Evolutionary conservation across 2,113 vertebrate genomes (phyloP).

Genomic region (Leiothrix lutea): DNA sequence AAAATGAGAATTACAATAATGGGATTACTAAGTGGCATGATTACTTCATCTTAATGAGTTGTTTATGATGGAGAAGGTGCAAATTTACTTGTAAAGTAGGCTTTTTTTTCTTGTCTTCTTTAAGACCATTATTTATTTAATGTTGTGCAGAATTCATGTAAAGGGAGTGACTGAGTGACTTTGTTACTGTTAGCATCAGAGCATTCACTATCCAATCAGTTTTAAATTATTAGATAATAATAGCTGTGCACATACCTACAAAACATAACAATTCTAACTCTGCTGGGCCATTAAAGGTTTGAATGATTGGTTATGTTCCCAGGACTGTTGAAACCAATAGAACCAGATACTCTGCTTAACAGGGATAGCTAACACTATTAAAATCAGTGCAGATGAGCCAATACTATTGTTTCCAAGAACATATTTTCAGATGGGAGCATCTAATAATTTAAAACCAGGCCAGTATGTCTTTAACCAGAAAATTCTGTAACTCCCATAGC

Average conservation of each 20-base stretch:
- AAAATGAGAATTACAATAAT: not conserved
- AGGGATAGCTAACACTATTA: not conserved
- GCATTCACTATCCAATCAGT: not conserved
- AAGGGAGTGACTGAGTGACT: not conserved
- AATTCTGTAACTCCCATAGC: not conserved
- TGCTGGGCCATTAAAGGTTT: constrained; percentile 1
- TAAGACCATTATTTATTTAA: not conserved
- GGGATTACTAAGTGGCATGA: not conserved
- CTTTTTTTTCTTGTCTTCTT: not conserved
- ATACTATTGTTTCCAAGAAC: not conserved
- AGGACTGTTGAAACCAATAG: not conserved
- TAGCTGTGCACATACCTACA: not conserved
- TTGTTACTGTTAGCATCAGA: not conserved
- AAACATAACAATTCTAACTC: not conserved
- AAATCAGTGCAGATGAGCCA: not conserved
- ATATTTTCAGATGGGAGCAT: not conserved
- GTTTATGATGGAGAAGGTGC: not conserved
- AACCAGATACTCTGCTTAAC: not conserved
- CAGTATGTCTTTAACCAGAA: not conserved
- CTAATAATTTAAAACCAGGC: not conserved
- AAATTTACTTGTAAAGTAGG: not conserved
- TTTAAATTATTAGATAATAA: too few relatives aligned
- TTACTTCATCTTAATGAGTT: not conserved
- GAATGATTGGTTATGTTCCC: not conserved
- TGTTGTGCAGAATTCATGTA: not conserved